phyloP scores from a whole-genome alignment of 2,113 vertebrate genomes.

The Alaudala cheleensis region DNA sequence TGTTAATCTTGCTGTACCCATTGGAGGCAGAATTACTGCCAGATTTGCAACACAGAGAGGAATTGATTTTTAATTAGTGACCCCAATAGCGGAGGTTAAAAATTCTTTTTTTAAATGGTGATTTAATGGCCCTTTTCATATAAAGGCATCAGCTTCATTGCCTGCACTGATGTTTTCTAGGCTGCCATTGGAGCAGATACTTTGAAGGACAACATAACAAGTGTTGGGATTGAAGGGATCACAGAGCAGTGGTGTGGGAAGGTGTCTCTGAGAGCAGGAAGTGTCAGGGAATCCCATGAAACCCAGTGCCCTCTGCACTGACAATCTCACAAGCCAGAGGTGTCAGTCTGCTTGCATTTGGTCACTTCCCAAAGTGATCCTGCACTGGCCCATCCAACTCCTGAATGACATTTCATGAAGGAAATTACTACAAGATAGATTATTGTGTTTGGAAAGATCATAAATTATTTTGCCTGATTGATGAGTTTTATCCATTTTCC shows the following conservation, averaged over 20 bases:
- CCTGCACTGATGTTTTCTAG: background rate
- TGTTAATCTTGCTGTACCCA: slow-evolving; percentile 74
- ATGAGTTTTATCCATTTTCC: slow-evolving; percentile 44
- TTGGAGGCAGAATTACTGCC: slow-evolving; percentile 75
- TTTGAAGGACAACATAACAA: background rate
- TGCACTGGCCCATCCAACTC: background rate
- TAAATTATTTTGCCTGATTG: slow-evolving; percentile 56
- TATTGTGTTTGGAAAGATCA: slow-evolving; percentile 35
- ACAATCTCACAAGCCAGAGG: background rate
- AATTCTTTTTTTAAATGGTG: slow-evolving; percentile 63
- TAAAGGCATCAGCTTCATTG: background rate
- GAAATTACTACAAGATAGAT: slow-evolving; percentile 63
- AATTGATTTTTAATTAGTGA: slow-evolving; percentile 80
- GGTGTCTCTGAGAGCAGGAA: background rate
- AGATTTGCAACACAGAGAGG: slow-evolving; percentile 66
- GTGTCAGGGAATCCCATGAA: background rate
- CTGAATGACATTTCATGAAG: slow-evolving; percentile 22
- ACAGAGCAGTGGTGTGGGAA: background rate
- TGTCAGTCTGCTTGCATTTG: background rate
- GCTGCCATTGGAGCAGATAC: background rate
- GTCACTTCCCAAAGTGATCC: background rate
- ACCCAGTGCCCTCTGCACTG: background rate
- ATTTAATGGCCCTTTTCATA: slow-evolving; percentile 33
- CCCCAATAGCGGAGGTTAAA: slow-evolving; percentile 70
- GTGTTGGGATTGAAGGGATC: background rate